Conservation (phyloP, 2,797 vertebrate species). For the Acanthis flammea region DNA sequence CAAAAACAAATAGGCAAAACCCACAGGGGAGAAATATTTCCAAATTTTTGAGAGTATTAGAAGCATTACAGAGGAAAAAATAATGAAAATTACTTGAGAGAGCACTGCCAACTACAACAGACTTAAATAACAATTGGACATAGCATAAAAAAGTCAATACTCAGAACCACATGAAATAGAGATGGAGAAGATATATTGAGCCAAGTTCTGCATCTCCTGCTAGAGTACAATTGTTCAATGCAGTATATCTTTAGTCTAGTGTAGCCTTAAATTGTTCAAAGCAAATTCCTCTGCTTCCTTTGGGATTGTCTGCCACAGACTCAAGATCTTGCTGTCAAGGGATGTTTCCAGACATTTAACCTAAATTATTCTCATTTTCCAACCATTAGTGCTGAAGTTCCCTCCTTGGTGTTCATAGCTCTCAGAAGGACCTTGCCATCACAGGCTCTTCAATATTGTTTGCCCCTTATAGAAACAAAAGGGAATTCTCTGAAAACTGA, state of each 20-base stretch:
- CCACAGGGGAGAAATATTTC: not conserved
- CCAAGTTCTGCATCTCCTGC: conserved; percentile 19
- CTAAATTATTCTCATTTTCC: conserved; percentile 53
- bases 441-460: not conserved
- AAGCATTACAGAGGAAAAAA: not conserved
- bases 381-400: not conserved
- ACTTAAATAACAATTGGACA: conserved; percentile 36
- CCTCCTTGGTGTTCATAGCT: not conserved
- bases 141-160: conserved; percentile 43
- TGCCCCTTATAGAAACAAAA: not conserved
- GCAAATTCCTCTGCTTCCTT: conserved; percentile 30
- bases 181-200: conserved; percentile 35
- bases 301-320: conserved; percentile 31
- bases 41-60: not conserved
- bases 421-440: not conserved
- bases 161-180: conserved; percentile 2
- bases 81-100: not conserved
- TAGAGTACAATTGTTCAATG: not conserved
- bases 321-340: conserved; percentile 30
- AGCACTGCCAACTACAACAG: not conserved
- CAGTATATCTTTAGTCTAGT: conserved; percentile 1
- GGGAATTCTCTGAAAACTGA: not conserved
- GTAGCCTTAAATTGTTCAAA: conserved; percentile 53
- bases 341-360: conserved; percentile 52
- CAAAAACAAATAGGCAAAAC: not conserved